These are phyloP conservation scores for Drosophila fungiperda DNA, from an alignment of 2,888 invertebrate species.

Conservation along the genomic window DNA sequence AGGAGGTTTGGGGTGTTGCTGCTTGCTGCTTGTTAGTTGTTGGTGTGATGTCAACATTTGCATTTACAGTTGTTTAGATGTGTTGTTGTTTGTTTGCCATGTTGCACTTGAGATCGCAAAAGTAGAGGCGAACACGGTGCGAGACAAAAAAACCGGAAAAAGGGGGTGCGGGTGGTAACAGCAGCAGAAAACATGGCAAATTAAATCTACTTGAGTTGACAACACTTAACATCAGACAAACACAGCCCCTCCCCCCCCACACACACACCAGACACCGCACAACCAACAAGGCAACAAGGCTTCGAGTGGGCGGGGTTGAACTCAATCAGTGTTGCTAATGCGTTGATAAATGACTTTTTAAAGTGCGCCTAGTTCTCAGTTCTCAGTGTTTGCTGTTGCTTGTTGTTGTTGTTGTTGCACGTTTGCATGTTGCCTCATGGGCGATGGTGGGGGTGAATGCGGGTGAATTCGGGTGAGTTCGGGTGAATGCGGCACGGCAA, in stretches of 20 bases:
- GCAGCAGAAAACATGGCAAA: conserved; percentile 76
- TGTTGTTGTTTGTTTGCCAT: conserved; percentile 69
- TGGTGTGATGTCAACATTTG: conserved; percentile 77
- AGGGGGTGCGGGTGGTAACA: not conserved
- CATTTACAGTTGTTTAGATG: conserved; percentile 71
- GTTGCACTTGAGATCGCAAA: conserved; percentile 69
- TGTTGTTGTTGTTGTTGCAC: not conserved
- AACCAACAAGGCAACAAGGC: not conserved
- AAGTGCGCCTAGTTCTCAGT: conserved; percentile 56
- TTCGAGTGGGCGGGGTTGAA: conserved; percentile 32
- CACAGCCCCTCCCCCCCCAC: not conserved
- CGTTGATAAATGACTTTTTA: conserved; percentile 78
- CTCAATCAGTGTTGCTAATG: conserved; percentile 79
- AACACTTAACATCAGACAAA: conserved; percentile 72
- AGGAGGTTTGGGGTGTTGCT: not conserved
- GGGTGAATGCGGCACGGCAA: not conserved
- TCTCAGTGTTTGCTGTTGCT: not conserved
- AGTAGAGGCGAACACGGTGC: conserved; percentile 16
- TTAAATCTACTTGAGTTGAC: conserved; percentile 84
- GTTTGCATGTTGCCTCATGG: not conserved
- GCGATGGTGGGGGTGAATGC: not conserved
- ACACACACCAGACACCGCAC: not conserved
- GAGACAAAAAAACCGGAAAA: not conserved
- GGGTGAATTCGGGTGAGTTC: not conserved
- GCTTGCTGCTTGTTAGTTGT: conserved; percentile 23